Base-by-base conservation (phyloP, 1,140 invertebrate genomes). In the Rhizoglyphus robini region DNA sequence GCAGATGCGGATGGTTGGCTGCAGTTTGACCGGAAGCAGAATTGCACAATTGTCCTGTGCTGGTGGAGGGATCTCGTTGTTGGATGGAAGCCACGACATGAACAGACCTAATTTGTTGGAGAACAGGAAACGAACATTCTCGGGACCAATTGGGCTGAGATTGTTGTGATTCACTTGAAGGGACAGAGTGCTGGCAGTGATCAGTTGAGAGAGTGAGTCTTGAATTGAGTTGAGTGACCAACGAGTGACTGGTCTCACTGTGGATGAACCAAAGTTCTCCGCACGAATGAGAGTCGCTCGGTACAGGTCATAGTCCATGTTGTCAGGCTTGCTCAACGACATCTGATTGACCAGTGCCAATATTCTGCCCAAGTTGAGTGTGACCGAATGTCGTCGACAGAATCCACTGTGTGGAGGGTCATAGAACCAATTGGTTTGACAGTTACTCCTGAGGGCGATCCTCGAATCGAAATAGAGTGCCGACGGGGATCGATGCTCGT, bases 71-170 rank as follows among this genome's bases (percentile, higher is more conserved):
- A 8, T 5, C 8, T 32, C 51, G 20, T 27, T 54, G 11, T 29
- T 20, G 1, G 58, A 60, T 51, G 27, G 58, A n/a, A 29, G 25
- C 58, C 58, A 60, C 36, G 58, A 18, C 2, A 60, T 60, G n/a
- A 60, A 60, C 2, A 60, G 27, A 2, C 58, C 58, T 20, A 60
- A 32, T 2, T 29, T 29, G 29, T 60, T 60, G 18, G 58, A 60
- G 30, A 60, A 60, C 2, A 60, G 2, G 36, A 60, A 60, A 3
- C 58, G 58, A n/a, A 60, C 58, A 38, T 34, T 46, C 13, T 60
- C 1, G 29, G 15, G 18, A 8, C 4, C 5, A 1, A 30, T 3
- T 60, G 38, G 15, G 2, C 8, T 4, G 13, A n/a, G n/a, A 46
- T 32, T 60, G 4, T 20, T 11, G 29, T 60, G 27, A 46, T 46